A percentile compares a stretch with the other conserved stretches of the same genome.
Evolutionary conservation across 2,113 vertebrate genomes (phyloP).

Genomic region (Toxostoma redivivum): DNA sequence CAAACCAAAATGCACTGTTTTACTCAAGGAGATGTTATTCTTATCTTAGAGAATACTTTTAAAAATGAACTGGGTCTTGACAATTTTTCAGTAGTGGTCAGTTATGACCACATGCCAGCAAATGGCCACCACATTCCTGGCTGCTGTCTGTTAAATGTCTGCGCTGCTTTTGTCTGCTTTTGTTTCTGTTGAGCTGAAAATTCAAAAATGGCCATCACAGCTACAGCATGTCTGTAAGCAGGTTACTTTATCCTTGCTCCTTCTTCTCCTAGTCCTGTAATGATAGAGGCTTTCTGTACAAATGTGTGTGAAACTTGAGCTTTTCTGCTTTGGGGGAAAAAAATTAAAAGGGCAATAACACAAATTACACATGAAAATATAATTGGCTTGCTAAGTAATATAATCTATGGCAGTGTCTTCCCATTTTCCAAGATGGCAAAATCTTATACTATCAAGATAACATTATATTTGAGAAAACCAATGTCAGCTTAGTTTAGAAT

Average conservation of each 20-base stretch:
- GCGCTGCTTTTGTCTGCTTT: neutral
- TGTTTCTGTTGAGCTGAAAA: neutral
- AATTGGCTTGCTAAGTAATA: neutral
- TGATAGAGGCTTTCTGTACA: neutral
- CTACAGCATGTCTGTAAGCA: neutral
- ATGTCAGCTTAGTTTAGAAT: neutral
- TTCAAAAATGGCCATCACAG: neutral
- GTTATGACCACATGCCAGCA: neutral
- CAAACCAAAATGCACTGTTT: neutral
- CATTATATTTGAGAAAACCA: neutral
- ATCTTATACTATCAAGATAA: neutral
- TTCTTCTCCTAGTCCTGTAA: neutral
- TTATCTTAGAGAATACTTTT: neutral
- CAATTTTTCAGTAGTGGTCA: neutral
- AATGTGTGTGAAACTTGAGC: neutral
- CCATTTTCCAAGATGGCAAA: neutral
- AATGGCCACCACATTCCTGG: neutral
- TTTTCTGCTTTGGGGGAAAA: neutral
- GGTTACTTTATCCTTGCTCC: neutral
- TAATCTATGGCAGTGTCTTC: neutral
- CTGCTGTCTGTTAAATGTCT: neutral
- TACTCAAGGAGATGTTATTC: neutral
- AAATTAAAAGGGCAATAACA: neutral
- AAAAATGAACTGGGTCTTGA: neutral
- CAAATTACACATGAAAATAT: neutral